Evolutionary conservation across 2,113 vertebrate species (phyloP).

Genomic region (Rhinoptilus africanus): DNA sequence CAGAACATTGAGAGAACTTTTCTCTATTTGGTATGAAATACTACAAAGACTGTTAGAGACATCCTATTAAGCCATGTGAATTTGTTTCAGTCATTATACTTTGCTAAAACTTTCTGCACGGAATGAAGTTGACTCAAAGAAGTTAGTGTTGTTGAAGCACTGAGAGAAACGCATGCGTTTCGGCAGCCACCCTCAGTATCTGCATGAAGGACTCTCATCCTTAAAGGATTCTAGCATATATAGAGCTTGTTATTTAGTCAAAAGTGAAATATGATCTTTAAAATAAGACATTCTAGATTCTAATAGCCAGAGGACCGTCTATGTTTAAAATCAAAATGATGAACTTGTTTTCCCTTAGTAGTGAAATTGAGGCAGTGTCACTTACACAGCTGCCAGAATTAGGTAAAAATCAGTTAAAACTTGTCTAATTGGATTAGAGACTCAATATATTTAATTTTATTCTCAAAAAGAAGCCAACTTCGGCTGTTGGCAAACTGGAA

Average conservation of each 20-base stretch:
- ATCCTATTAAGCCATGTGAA: background rate
- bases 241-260: background rate
- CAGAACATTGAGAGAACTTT: background rate
- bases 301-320: background rate
- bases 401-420: background rate
- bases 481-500: background rate
- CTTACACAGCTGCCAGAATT: background rate
- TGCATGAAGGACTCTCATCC: background rate
- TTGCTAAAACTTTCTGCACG: background rate
- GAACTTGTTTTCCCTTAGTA: background rate
- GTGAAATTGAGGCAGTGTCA: background rate
- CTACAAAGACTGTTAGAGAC: background rate
- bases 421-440: background rate
- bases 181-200: background rate
- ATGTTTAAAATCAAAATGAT: background rate
- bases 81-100: background rate
- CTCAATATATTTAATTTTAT: background rate
- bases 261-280: background rate
- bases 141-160: background rate
- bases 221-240: background rate
- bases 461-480: background rate
- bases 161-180: rapidly evolving
- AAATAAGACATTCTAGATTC: background rate
- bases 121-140: background rate
- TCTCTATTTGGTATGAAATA: background rate